Conservation (phyloP, 2,113 vertebrate genomes). For the Ondatra zibethicus region DNA sequence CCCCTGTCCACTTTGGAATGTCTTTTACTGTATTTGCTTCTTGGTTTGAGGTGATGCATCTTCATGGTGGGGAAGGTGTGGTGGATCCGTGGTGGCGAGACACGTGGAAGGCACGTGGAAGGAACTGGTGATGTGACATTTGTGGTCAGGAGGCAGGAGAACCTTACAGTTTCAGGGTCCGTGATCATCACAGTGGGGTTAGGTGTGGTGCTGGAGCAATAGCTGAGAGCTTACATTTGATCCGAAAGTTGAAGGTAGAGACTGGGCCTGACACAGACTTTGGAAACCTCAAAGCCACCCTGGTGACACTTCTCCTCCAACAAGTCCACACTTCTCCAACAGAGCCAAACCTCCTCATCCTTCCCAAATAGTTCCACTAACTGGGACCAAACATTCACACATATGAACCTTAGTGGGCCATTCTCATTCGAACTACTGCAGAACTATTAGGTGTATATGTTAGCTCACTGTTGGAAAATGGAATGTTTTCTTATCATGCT, state of each 20-base stretch:
- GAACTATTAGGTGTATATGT: not conserved
- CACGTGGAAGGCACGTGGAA: too few species aligned
- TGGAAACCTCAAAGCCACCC: not conserved
- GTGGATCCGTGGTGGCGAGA: not conserved
- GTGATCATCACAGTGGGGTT: not conserved
- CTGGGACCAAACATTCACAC: not conserved
- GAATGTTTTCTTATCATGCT: slow-evolving; percentile 47
- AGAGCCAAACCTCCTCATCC: not conserved
- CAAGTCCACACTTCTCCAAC: not conserved
- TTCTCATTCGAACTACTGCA: not conserved
- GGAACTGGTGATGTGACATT: not conserved
- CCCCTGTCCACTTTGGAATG: not conserved
- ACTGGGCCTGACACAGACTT: not conserved
- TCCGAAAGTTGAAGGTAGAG: not conserved
- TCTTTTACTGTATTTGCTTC: not conserved
- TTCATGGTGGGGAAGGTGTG: not conserved
- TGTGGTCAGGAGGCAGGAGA: not conserved
- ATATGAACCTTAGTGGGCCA: not conserved
- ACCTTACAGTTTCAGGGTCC: not conserved
- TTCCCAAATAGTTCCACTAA: not conserved
- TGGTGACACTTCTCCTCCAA: not conserved
- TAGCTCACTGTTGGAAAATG: slow-evolving; percentile 49
- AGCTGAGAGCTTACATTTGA: not conserved
- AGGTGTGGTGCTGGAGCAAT: not conserved
- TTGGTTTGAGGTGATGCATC: not conserved